Evolutionary conservation across 2,888 invertebrate genomes (phyloP).

Genomic region (Sminthurinus aureus): DNA sequence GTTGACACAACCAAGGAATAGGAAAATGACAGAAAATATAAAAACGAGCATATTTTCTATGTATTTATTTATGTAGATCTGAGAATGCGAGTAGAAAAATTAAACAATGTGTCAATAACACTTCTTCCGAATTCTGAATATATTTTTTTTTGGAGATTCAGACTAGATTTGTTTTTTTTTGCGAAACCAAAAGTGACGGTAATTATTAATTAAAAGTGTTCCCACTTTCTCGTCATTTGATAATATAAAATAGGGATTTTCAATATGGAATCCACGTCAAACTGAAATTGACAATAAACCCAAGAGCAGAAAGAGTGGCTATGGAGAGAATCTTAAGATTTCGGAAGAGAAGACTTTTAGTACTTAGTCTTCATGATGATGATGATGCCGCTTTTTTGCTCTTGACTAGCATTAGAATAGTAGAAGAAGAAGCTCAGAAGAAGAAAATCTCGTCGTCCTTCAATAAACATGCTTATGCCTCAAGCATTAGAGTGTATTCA

Average conservation of each 20-base stretch:
- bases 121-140: too few species aligned
- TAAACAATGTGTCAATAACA: too few species aligned
- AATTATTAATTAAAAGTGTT: too few species aligned
- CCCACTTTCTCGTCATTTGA: too few species aligned
- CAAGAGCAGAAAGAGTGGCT: neutral
- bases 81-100: too few species aligned
- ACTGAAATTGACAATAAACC: neutral
- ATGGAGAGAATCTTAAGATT: neutral
- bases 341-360: neutral
- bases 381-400: constrained; percentile 23
- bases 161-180: too few species aligned
- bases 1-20: constrained; percentile 7
- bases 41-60: too few species aligned
- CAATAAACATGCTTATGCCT: constrained; percentile 26
- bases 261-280: constrained; percentile 17
- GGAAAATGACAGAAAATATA: constrained; percentile 2
- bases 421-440: neutral
- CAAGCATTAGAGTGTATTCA: constrained; percentile 5
- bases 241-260: neutral
- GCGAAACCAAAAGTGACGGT: too few species aligned
- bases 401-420: neutral
- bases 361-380: too few species aligned
- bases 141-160: too few species aligned
- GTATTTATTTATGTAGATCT: too few species aligned
- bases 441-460: constrained; percentile 39